Evolutionary conservation across 2,113 vertebrate genomes (phyloP), one percentile per base, ranked within the genome.

Genomic region (Vanacampus margaritifer): DNA sequence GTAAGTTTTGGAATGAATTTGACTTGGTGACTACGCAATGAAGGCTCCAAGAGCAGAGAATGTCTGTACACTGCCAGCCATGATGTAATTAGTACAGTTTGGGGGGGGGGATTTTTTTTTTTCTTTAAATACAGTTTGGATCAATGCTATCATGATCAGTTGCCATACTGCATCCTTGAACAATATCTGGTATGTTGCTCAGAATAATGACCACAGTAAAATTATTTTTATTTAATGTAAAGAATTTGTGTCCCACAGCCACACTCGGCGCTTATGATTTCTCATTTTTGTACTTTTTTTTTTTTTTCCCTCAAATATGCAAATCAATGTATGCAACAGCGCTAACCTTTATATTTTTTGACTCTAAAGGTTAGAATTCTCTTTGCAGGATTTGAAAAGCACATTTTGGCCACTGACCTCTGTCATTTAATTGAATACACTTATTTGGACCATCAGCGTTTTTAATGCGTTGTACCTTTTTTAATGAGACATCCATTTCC

Each of bases 1-100:
- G 28, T 32, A 32, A 41, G 10, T 17, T 24, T 37, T 60, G 35
- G 71, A 74, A 70, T 70, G 60, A 7, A 58, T 75, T 68, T 64
- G 75, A 53, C 51, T 73, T 67, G 37, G 63, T 79, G 71, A 72
- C 80, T 61, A 35, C 67, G 87, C 81, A 88, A 79, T 87, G 87
- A 79, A 69, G 64, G 79, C 78, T 79, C 65, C 3, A n/a, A 69
- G 69, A 84, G 72, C 76, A 71, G 64, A 54, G 54, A 75, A 81
- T 81, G 74, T 72, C 69, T 73, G 71, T 83, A 67, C 66, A 71
- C 64, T 68, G 66, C 67, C 59, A 74, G 75, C 73, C 11, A 46
- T 50, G n/a, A 76, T 37, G 66, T 50, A 24, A 54, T 51, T 48
- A 26, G 73, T 67, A 60, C 28, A 73, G 72, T 70, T n/a, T n/a